Conservation (phyloP, 2,113 vertebrate genomes). For the Rhineura floridana region DNA sequence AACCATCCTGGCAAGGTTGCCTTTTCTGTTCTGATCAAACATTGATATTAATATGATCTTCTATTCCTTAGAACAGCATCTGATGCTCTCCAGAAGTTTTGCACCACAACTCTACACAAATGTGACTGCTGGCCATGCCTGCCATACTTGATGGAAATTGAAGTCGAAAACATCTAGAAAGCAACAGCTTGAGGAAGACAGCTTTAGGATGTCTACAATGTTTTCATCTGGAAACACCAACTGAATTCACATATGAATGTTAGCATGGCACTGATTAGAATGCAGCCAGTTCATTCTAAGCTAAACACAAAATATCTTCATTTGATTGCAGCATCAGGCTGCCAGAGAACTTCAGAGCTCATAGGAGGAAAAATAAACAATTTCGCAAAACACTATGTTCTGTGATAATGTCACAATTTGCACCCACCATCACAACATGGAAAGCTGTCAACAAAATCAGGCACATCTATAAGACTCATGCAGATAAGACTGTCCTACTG, state of each 20-base stretch:
- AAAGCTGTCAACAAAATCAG: conserved; percentile 39
- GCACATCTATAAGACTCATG: conserved; percentile 39
- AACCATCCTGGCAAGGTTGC: background rate
- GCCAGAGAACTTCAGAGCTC: conserved; percentile 21
- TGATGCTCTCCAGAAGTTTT: too few species aligned
- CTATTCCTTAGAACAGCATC: background rate
- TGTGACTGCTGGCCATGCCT: too few species aligned
- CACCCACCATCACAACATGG: conserved; percentile 19
- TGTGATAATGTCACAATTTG: conserved; percentile 37
- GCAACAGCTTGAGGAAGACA: too few species aligned
- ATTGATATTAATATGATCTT: too few species aligned
- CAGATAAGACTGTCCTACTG: conserved; percentile 44
- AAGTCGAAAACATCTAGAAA: too few species aligned
- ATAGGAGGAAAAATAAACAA: conserved; percentile 14
- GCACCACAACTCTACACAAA: too few species aligned
- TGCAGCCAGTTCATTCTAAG: background rate
- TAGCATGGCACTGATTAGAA: conserved; percentile 5
- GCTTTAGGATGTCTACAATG: background rate
- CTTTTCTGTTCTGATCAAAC: background rate
- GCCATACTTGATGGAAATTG: too few species aligned
- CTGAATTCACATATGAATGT: background rate
- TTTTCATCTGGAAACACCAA: background rate
- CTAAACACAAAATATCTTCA: conserved; percentile 28
- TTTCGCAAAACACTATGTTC: conserved; percentile 49
- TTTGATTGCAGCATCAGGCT: background rate